phyloP scores from a whole-genome alignment of 2,888 invertebrate genomes.

The Caenorhabditis japonica region DNA sequence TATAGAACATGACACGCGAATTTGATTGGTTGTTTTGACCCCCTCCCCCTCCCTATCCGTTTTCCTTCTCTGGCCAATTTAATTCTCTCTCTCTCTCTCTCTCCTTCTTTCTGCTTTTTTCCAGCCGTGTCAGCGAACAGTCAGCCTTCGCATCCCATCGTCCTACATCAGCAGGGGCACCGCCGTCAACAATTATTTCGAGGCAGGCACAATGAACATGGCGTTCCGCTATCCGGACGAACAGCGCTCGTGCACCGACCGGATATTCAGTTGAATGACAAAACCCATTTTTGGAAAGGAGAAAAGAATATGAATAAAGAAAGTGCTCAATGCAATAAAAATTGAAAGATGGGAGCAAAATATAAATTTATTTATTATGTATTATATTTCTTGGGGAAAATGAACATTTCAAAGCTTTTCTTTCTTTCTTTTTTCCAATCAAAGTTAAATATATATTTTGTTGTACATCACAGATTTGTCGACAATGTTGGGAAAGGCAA shows the following conservation, averaged over 20 bases:
- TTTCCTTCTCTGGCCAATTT: not conserved
- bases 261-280: slow-evolving; percentile 48
- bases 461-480: slow-evolving; percentile 53
- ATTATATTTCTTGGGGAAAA: no score
- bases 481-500: slow-evolving; percentile 42
- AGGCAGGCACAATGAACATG: slow-evolving; percentile 71
- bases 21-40: slow-evolving; percentile 10
- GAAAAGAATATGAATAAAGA: no score
- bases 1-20: not conserved
- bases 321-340: no score
- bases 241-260: slow-evolving; percentile 63
- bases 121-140: slow-evolving; percentile 70
- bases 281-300: no score
- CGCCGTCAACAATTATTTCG: slow-evolving; percentile 66
- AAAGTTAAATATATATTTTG: not conserved
- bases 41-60: not conserved
- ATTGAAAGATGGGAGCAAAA: no score
- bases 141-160: slow-evolving; percentile 62
- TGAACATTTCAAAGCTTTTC: slow-evolving; percentile 14
- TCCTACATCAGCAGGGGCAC: slow-evolving; percentile 62
- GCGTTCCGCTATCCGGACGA: slow-evolving; percentile 68
- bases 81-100: no score
- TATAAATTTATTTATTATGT: no score
- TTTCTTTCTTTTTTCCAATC: not conserved
- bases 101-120: no score